A percentile compares a stretch with the other conserved stretches of the same genome.
phyloP scores from a whole-genome alignment of 2,888 invertebrate species.

The Amaurobius ferox region DNA sequence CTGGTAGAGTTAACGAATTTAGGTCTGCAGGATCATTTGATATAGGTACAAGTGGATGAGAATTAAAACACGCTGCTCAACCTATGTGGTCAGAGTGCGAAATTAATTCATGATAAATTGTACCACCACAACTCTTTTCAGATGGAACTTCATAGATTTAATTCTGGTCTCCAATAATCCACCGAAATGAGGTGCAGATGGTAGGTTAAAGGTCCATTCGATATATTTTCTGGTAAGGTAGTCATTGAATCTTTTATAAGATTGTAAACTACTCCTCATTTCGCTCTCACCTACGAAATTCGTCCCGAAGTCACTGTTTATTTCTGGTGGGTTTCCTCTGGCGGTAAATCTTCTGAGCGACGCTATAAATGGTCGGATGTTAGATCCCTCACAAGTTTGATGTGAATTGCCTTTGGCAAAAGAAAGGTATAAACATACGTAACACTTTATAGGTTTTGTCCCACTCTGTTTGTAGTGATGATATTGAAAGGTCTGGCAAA shows the following conservation, averaged over 20 bases:
- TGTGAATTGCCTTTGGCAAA: background rate
- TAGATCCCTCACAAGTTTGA: background rate
- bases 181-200: background rate
- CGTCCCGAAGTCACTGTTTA: background rate
- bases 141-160: background rate
- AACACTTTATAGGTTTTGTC: background rate
- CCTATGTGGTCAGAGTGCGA: background rate
- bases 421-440: background rate
- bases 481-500: background rate
- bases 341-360: background rate
- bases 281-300: background rate
- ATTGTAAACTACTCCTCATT: background rate
- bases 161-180: background rate
- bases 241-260: background rate
- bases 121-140: background rate
- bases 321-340: background rate
- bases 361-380: background rate
- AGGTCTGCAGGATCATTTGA: background rate
- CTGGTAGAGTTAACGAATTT: background rate
- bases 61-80: slow-evolving; percentile 5
- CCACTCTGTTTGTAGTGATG: background rate
- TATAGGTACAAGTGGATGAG: background rate
- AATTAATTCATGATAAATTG: background rate
- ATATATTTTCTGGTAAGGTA: background rate
- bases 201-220: background rate